These are phyloP conservation scores for Trissolcus brochymenae DNA, from an alignment of 2,888 invertebrate species.

Conservation along the genomic window DNA sequence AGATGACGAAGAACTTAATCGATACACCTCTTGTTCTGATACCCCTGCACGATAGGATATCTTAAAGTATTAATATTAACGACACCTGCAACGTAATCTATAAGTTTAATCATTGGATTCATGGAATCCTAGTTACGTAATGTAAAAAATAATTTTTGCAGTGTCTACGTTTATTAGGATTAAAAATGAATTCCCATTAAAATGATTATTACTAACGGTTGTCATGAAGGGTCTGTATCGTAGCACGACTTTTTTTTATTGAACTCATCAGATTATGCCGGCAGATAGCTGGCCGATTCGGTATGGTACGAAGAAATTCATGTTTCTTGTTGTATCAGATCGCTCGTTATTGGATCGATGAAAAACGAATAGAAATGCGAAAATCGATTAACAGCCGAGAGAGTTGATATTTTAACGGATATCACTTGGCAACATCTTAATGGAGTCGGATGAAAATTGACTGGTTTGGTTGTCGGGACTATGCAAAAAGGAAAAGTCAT, in stretches of 20 bases:
- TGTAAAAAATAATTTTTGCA: too few relatives aligned
- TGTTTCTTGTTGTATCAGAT: constrained; percentile 33
- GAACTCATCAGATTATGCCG: constrained; percentile 17
- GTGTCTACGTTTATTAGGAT: too few relatives aligned
- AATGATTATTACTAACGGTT: constrained; percentile 7
- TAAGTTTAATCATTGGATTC: background rate
- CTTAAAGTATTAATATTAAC: constrained; percentile 22
- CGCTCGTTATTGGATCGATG: constrained; percentile 36
- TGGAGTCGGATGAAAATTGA: constrained; percentile 27
- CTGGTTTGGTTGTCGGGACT: background rate
- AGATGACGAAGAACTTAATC: constrained; percentile 43
- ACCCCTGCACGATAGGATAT: constrained; percentile 10
- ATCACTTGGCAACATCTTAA: constrained; percentile 39
- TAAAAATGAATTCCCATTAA: constrained; percentile 2
- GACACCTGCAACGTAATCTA: constrained; percentile 8
- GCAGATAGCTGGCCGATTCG: constrained; percentile 20
- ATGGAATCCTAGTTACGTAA: background rate
- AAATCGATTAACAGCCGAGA: constrained; percentile 25
- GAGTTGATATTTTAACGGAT: constrained; percentile 27
- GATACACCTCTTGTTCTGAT: constrained; percentile 23
- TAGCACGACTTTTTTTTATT: constrained; percentile 10
- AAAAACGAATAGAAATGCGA: constrained; percentile 40
- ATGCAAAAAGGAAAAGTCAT: constrained; percentile 23
- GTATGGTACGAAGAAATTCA: constrained; percentile 29
- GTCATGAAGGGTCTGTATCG: constrained; percentile 8